These are phyloP conservation scores for Malacosoma neustria DNA, from an alignment of 2,888 invertebrate genomes.

Conservation along the genomic window DNA sequence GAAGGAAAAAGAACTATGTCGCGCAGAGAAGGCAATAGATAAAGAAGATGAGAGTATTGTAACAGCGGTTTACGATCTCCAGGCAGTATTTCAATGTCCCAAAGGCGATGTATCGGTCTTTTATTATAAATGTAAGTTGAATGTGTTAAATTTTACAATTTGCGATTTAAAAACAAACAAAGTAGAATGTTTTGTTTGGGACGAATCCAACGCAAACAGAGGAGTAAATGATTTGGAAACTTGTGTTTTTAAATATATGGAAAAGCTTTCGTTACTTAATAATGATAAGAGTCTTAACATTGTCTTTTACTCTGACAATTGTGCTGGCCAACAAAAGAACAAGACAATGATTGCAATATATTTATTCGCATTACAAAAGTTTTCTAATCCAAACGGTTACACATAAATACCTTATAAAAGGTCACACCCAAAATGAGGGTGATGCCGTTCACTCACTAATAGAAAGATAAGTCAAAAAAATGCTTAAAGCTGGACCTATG, in stretches of 20 bases:
- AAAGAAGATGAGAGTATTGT: not conserved
- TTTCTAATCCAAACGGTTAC: not conserved
- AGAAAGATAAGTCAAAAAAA: constrained; percentile 6
- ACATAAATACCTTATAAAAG: constrained; percentile 1
- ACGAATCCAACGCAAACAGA: constrained; percentile 4
- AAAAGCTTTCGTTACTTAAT: constrained; percentile 1
- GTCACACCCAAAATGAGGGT: constrained; percentile 6
- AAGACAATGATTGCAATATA: constrained; percentile 6
- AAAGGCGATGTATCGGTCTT: constrained; percentile 1
- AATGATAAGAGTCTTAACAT: not conserved
- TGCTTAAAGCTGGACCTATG: constrained; percentile 5
- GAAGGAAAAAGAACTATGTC: constrained; percentile 1
- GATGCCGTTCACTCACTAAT: constrained; percentile 5
- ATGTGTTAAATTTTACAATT: not conserved
- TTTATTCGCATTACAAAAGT: constrained; percentile 2
- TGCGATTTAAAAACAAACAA: not conserved
- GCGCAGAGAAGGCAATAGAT: not conserved
- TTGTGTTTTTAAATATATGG: constrained; percentile 5
- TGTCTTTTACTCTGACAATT: constrained; percentile 2
- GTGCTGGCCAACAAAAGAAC: constrained; percentile 9
- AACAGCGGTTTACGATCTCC: not conserved
- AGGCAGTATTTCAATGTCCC: not conserved
- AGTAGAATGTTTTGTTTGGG: constrained; percentile 2
- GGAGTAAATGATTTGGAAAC: constrained; percentile 8
- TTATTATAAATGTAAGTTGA: not conserved